phyloP scores from a whole-genome alignment of 2,888 invertebrate species.

The Metalampra italica region DNA sequence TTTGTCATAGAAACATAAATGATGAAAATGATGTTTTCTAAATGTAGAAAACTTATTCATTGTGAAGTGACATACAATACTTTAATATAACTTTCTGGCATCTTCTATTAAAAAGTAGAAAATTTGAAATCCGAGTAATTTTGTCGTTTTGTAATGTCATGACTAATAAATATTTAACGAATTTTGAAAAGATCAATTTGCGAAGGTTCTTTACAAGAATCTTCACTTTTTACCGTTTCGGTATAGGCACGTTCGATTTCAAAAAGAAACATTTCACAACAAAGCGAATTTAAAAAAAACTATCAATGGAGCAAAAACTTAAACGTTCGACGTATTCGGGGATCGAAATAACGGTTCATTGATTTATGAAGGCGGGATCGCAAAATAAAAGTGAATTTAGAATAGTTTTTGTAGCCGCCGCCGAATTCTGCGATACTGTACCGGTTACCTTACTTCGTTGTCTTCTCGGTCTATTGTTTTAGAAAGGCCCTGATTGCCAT shows the following conservation, averaged over 20 bases:
- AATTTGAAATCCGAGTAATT: too few species aligned
- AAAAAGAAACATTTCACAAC: background rate
- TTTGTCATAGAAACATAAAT: too few species aligned
- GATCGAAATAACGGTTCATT: conserved; percentile 42
- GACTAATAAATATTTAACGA: too few species aligned
- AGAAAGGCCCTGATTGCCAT: background rate
- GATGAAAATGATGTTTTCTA: too few species aligned
- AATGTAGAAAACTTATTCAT: too few species aligned
- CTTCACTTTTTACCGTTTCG: background rate
- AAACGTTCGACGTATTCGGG: conserved; percentile 33
- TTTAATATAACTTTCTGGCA: too few species aligned
- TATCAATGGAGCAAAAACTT: conserved; percentile 45
- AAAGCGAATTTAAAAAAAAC: conserved; percentile 15
- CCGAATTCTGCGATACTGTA: conserved; percentile 5
- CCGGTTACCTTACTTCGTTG: background rate
- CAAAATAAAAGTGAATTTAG: conserved; percentile 27
- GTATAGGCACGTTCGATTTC: background rate
- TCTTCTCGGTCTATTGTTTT: background rate
- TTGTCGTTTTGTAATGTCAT: too few species aligned
- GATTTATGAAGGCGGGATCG: conserved; percentile 46
- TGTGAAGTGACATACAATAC: too few species aligned
- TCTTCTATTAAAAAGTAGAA: too few species aligned
- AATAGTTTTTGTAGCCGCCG: background rate
- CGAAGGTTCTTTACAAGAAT: too few species aligned
- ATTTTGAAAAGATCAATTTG: too few species aligned